Percentiles rank a stretch among this genome's conserved stretches.
Evolutionary conservation across 2,113 vertebrate species (phyloP).

Genomic region (Nesogale talazaci): DNA sequence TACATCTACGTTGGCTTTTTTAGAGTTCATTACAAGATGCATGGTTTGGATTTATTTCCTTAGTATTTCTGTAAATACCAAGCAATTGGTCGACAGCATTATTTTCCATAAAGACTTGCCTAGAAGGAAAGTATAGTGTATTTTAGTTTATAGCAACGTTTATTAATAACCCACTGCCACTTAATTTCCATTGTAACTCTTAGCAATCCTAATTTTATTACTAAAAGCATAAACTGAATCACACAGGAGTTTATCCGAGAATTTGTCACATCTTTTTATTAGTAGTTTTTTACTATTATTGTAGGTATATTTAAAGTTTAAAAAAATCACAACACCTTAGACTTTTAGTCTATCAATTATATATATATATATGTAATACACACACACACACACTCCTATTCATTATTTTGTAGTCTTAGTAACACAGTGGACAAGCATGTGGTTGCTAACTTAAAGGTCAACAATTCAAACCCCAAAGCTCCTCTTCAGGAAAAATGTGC

Average conservation of each 20-base stretch:
- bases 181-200: too few relatives aligned
- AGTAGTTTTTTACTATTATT: conserved; percentile 12
- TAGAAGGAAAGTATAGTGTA: conserved; percentile 58
- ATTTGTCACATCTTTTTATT: neutral
- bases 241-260: conserved; percentile 24
- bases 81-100: conserved; percentile 52
- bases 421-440: neutral
- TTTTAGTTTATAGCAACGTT: conserved; percentile 54
- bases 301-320: neutral
- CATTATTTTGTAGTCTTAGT: neutral
- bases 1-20: conserved; percentile 75
- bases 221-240: conserved; percentile 41
- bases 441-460: neutral
- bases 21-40: conserved; percentile 71
- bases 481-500: neutral
- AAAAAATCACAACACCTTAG: neutral
- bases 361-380: too few relatives aligned
- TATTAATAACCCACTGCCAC: neutral
- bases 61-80: conserved; percentile 77
- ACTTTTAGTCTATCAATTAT: neutral
- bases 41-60: conserved; percentile 69
- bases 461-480: neutral
- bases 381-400: neutral
- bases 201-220: neutral
- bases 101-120: conserved; percentile 48